Conservation (phyloP, 2,797 vertebrate species). For the Anguilla anguilla region DNA sequence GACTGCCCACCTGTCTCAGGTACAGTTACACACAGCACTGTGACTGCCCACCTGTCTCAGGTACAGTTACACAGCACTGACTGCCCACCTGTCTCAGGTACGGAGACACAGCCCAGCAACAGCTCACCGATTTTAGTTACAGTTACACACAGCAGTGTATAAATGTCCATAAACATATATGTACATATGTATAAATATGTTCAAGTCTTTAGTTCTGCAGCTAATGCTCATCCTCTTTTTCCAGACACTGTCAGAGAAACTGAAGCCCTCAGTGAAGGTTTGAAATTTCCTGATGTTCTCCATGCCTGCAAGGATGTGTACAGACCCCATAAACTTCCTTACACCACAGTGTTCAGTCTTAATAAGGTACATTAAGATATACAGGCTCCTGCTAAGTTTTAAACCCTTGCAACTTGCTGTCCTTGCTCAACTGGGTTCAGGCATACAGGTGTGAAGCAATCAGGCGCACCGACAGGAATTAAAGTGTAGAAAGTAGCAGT, state of each 20-base stretch:
- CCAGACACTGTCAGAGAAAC: constrained; percentile 78
- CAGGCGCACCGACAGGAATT: constrained; percentile 11
- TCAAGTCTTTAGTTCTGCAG: not conserved
- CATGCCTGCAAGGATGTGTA: constrained; percentile 34
- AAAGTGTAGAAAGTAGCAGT: not conserved
- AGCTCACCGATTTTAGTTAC: no score
- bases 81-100: constrained; percentile 70
- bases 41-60: no score
- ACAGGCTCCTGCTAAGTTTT: not conserved
- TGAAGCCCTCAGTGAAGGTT: constrained; percentile 75
- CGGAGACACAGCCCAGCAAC: no score
- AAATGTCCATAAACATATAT: not conserved
- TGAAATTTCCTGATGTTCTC: constrained; percentile 69
- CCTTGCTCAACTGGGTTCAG: not conserved
- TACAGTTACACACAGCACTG: no score
- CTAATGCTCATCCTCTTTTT: constrained; percentile 38
- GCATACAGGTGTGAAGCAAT: not conserved
- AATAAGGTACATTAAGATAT: constrained; percentile 37
- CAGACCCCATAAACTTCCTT: constrained; percentile 27
- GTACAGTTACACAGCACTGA: constrained; percentile 32
- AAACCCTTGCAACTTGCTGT: not conserved
- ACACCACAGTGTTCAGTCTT: not conserved
- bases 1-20: no score
- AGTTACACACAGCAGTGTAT: no score
- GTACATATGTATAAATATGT: constrained; percentile 22